These are phyloP conservation scores for Tyrophagus putrescentiae DNA, from an alignment of 1,140 invertebrate genomes.

Conservation along the genomic window DNA sequence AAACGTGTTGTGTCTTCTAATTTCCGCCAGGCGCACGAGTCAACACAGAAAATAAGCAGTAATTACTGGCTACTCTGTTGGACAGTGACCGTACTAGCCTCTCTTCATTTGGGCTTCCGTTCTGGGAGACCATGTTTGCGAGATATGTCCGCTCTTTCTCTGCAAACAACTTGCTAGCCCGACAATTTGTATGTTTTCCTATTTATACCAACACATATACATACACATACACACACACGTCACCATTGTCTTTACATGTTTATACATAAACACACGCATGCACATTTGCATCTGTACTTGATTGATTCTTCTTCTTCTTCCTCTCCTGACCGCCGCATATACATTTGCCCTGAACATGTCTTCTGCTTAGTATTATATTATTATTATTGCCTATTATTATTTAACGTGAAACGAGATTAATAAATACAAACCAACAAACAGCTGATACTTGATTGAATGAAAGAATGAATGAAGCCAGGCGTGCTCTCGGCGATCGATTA, in stretches of 20 bases:
- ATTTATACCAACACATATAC: background rate
- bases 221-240: background rate
- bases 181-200: background rate
- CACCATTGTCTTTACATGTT: background rate
- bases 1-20: too few species aligned
- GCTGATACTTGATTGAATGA: too few species aligned
- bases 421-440: too few species aligned
- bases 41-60: too few species aligned
- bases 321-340: too few species aligned
- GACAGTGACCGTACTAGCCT: background rate
- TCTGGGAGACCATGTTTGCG: background rate
- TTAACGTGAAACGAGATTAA: too few species aligned
- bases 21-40: too few species aligned
- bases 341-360: too few species aligned
- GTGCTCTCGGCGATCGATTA: too few species aligned
- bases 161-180: background rate
- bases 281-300: constrained; percentile 2
- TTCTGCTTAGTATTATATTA: background rate
- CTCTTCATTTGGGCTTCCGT: background rate
- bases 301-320: too few species aligned
- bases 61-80: background rate
- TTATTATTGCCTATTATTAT: too few species aligned
- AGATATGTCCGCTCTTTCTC: background rate
- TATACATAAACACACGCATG: background rate
- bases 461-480: too few species aligned